Conservation (phyloP, 1,140 invertebrate species). For the Callitettix versicolor region DNA sequence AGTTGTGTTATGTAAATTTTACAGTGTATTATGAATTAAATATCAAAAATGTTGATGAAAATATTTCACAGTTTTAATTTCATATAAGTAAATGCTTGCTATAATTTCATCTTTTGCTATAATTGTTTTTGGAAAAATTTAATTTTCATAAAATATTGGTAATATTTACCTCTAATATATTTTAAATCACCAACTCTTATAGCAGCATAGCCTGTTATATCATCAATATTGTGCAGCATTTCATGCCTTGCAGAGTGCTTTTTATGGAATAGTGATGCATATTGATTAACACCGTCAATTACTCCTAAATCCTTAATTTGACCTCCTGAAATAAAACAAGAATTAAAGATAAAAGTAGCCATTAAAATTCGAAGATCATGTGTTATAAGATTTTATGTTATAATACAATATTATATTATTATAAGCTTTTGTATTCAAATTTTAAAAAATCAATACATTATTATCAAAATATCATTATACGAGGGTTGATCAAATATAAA, state of each 20-base stretch:
- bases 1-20: too few relatives aligned
- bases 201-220: constrained; percentile 45
- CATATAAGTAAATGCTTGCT: too few relatives aligned
- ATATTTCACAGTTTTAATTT: too few relatives aligned
- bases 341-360: neutral
- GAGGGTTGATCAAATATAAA: too few relatives aligned
- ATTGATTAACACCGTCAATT: constrained; percentile 61
- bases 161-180: constrained; percentile 53
- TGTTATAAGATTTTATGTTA: neutral
- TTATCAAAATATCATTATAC: too few relatives aligned
- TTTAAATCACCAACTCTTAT: constrained; percentile 60
- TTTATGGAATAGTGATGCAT: constrained; percentile 45
- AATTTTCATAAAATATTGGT: too few relatives aligned
- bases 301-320: constrained; percentile 25
- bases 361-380: neutral
- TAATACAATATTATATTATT: neutral
- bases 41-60: too few relatives aligned
- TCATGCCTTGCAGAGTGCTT: constrained; percentile 42
- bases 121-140: too few relatives aligned
- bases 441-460: neutral
- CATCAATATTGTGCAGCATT: constrained; percentile 64
- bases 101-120: too few relatives aligned
- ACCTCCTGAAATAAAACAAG: constrained; percentile 18
- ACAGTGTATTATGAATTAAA: too few relatives aligned
- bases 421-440: neutral